Evolutionary conservation across 1,140 invertebrate species (phyloP), one percentile per base, ranked within the genome.

Genomic region (Drusus annulatus): DNA sequence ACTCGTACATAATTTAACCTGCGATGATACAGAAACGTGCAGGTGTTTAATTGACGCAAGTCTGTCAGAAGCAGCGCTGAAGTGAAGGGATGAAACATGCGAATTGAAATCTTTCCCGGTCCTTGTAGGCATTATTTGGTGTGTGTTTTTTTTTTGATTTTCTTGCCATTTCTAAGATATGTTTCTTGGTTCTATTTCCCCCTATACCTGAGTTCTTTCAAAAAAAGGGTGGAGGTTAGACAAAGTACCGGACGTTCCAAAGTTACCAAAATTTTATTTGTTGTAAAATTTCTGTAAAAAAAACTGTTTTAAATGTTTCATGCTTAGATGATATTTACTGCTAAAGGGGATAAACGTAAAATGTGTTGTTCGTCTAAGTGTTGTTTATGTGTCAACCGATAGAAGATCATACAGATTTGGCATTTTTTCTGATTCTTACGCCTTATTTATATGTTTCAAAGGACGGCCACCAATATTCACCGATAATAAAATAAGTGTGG

Each of bases 101-200:
- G 76, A 75, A 80, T 52, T 23, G 63, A 83, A 83, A 83, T 83
- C 82, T 83, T 54, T 83, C 79, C 31, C 77, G 23, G 8, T 50
- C 79, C 73, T 77, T 71, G 76, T 79, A 79, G 77, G 82, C 79
- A 83, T 81, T 80, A 82, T 83, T 83, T 81, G 73, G 79, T 80
- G 73, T 80, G 73, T 83, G 79, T 81, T 83, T 81, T 80, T 81
- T 81, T 83, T 83, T 83, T 83, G 81, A 83, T 83, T 83, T 83
- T 75, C 81, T 83, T 79, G 76, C 81, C 79, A 80, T 83, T 80
- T 83, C 81, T 78, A 78, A 82, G 74, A 80, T 80, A 82, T 74
- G 81, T 82, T 79, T 82, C 81, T 74, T 58, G 62, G 81, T 77
- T 82, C 75, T 82, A 80, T 82, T 82, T 82, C 74, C 79, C 68